A percentile compares a stretch with the other conserved stretches of the same genome.
Conservation (phyloP, 2,888 invertebrate genomes). For the Rambutsinella grinnellia region DNA sequence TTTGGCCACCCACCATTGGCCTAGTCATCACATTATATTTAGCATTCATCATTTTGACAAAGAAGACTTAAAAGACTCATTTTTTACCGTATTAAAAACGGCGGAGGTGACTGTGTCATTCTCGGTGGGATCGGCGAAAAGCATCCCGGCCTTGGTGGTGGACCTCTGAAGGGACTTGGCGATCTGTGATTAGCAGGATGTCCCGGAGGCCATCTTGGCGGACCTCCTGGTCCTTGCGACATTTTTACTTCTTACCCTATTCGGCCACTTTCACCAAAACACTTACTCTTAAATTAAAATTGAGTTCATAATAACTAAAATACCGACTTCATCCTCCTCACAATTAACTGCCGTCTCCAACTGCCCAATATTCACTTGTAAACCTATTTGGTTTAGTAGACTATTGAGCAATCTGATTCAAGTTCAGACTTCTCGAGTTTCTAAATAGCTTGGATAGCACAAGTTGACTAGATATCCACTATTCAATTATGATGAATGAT, state of each 20-base stretch:
- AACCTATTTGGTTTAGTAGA: too few relatives aligned
- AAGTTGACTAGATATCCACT: too few relatives aligned
- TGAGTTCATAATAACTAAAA: too few relatives aligned
- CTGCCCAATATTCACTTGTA: background rate
- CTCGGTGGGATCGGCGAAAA: constrained; percentile 56
- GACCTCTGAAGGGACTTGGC: constrained; percentile 44
- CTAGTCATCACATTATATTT: constrained; percentile 9
- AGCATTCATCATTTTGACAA: background rate
- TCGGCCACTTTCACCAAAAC: background rate
- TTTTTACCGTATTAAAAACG: constrained; percentile 58
- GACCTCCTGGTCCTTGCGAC: constrained; percentile 57
- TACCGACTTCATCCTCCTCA: too few relatives aligned
- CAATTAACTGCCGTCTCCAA: too few relatives aligned
- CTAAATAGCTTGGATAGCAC: too few relatives aligned
- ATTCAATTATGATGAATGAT: too few relatives aligned
- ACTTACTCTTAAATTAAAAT: background rate
- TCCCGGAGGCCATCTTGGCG: constrained; percentile 49
- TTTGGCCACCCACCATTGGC: constrained; percentile 58
- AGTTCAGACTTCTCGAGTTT: too few relatives aligned
- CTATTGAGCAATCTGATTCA: too few relatives aligned
- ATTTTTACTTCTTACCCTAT: constrained; percentile 21
- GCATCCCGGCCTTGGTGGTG: constrained; percentile 57
- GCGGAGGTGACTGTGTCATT: constrained; percentile 58
- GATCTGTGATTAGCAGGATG: constrained; percentile 35
- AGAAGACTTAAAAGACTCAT: background rate